Conservation (phyloP, 92 coral and sea anemone species). For the Phenganax marumi region DNA sequence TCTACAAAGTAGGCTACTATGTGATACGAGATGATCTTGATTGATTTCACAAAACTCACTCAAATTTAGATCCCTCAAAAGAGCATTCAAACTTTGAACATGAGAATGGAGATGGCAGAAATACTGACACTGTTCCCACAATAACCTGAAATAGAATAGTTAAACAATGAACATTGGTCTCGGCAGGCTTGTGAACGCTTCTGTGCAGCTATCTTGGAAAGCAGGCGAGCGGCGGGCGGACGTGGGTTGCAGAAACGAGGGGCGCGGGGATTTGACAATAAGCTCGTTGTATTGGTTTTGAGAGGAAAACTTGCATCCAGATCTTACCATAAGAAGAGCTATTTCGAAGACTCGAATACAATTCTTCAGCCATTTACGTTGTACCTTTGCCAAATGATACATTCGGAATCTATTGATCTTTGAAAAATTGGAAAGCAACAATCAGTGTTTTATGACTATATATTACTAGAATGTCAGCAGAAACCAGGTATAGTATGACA, state of each 20-base stretch:
- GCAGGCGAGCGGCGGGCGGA: not conserved
- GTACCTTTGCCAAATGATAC: slow-evolving; percentile 71
- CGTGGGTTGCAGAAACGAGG: not conserved
- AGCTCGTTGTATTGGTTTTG: not conserved
- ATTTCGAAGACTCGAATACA: slow-evolving; percentile 80
- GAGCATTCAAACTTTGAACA: slow-evolving; percentile 81
- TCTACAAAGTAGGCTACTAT: no score
- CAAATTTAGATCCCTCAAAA: slow-evolving; percentile 58
- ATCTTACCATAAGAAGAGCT: slow-evolving; percentile 74
- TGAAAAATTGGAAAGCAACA: not conserved
- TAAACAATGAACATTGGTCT: no score
- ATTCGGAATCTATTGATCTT: slow-evolving; percentile 94
- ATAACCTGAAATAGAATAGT: no score
- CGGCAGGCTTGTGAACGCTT: no score
- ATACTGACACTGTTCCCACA: slow-evolving; percentile 88
- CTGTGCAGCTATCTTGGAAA: no score
- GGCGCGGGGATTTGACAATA: no score
- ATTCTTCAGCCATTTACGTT: slow-evolving; percentile 82
- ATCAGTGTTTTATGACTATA: not conserved
- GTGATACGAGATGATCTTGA: no score
- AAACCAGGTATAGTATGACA: no score
- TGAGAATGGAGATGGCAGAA: slow-evolving; percentile 88
- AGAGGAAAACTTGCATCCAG: not conserved
- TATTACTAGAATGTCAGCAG: no score
- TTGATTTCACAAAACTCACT: slow-evolving; percentile 50